Conservation (phyloP, 2,797 vertebrate genomes). For the Schizothorax lantsangensis region DNA sequence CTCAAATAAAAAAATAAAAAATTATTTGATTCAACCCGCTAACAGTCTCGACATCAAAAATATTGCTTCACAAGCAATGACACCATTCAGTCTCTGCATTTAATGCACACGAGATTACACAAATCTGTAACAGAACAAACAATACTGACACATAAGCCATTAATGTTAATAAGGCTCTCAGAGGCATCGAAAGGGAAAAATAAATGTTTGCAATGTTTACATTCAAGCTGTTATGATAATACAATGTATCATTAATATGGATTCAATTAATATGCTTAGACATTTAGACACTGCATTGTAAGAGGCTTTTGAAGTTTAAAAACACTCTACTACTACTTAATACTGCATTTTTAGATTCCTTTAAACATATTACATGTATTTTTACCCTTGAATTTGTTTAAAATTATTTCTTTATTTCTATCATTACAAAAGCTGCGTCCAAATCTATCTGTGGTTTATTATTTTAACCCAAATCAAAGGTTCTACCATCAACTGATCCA, state of each 20-base stretch:
- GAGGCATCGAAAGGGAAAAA: slow-evolving; percentile 18
- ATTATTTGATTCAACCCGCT: background rate
- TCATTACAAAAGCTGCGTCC: background rate
- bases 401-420: slow-evolving; percentile 9
- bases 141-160: slow-evolving; percentile 50
- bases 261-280: slow-evolving; percentile 22
- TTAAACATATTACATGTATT: background rate
- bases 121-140: slow-evolving; percentile 42
- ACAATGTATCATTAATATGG: slow-evolving; percentile 20
- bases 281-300: slow-evolving; percentile 26
- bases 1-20: slow-evolving; percentile 14
- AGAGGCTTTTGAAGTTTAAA: background rate
- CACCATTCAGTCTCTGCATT: slow-evolving; percentile 38
- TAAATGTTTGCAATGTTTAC: slow-evolving; percentile 29
- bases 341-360: background rate
- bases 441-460: background rate
- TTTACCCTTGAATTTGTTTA: background rate
- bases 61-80: slow-evolving; percentile 45
- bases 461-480: background rate
- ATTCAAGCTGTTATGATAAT: slow-evolving; percentile 44
- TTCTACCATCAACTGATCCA: background rate
- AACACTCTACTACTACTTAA: slow-evolving; percentile 12
- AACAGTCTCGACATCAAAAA: background rate
- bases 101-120: slow-evolving; percentile 44
- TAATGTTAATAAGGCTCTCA: slow-evolving; percentile 32